A percentile compares a stretch with the other conserved stretches of the same genome.
Conservation (phyloP, 2,888 invertebrate species). For the Troilus luridus region DNA sequence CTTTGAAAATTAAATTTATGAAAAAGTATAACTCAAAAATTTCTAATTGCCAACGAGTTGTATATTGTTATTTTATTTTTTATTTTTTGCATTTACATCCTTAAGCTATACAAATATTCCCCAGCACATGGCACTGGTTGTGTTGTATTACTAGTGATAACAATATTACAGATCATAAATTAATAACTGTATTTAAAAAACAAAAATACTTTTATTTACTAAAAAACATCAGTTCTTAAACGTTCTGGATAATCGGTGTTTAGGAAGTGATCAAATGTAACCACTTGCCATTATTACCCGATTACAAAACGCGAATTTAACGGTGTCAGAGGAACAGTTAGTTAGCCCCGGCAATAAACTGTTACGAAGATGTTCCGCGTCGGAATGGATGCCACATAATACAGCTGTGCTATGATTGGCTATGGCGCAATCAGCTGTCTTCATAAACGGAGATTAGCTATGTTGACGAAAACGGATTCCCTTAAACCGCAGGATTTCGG, state of each 20-base stretch:
- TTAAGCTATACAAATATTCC: too few relatives aligned
- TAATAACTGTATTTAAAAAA: too few relatives aligned
- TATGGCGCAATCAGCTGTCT: neutral
- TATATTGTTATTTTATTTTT: too few relatives aligned
- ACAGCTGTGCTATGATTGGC: neutral
- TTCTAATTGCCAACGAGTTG: too few relatives aligned
- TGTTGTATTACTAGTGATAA: too few relatives aligned
- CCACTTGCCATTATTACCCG: neutral
- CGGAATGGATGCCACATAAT: neutral
- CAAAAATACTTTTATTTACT: neutral
- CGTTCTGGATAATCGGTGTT: neutral
- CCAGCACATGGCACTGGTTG: too few relatives aligned
- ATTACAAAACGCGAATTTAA: slow-evolving; percentile 15
- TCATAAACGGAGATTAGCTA: neutral
- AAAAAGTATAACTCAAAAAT: too few relatives aligned
- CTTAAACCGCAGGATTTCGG: neutral
- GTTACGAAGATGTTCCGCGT: neutral
- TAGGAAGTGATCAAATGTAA: neutral
- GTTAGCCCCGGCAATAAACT: neutral
- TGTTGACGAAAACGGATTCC: slow-evolving; percentile 29
- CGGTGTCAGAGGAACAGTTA: slow-evolving; percentile 12
- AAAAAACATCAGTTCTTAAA: neutral
- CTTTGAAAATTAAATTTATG: too few relatives aligned
- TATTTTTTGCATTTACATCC: too few relatives aligned
- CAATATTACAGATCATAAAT: too few relatives aligned